Evolutionary conservation across 2,797 vertebrate species (phyloP), one percentile per base, ranked within the genome.

Genomic region (Cichlasoma orientale): DNA sequence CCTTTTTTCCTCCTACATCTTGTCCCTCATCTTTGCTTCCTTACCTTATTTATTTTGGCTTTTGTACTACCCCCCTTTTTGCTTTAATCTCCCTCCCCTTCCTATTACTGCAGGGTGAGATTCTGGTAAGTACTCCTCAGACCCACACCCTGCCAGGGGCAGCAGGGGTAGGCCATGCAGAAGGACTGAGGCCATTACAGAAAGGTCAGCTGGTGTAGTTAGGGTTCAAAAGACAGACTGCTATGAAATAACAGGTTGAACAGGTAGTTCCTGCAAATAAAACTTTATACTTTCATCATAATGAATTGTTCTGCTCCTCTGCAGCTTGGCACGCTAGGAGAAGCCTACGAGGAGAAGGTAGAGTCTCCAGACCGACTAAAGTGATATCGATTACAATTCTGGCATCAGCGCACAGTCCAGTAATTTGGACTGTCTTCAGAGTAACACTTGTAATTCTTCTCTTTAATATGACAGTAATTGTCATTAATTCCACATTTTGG

Each of bases 71-170:
- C 82, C 53, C 77, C 23, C 36, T 31, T 53, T 63, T 84, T 85
- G 76, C 91, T 87, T 87, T 84, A 86, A 91, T 72, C 73, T 79
- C 86, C 77, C 71, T 74, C 74, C 82, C 73, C 75, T 85, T 91
- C 83, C 75, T 81, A 38, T 93, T 88, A 94, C 88, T 89, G 86
- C 95, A 99, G 97, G 98, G 98, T 95, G 98, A 98, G 94, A 98
- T 99, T 90, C 92, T 99, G 98, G 98, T 99, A 98, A 99, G 98
- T 99, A 99, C 96, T 92, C 90, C 84, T 84, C 81, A 90, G 84
- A 94, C 86, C 88, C 80, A 80, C 80, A 82, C 85, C 92, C 88
- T 93, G 89, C 87, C 84, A 83, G 80, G 88, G 87, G 91, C 93
- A 94, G 93, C 93, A 93, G 92, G 82, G 92, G 92, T 94, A 93